Evolutionary conservation across 2,113 vertebrate genomes (phyloP).

Genomic region (zebrafish (Danio rerio)): GRCz12tu NC_133194.1:10547001-10547500

Average conservation of each 20-base stretch:
- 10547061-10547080: background rate
- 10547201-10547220: background rate
- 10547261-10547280: background rate
- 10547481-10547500: too few relatives aligned
- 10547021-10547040: background rate
- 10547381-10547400: too few relatives aligned
- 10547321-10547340: background rate
- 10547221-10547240: background rate
- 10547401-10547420: too few relatives aligned
- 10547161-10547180: constrained; percentile 1
- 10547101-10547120: background rate
- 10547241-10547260: background rate
- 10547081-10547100: background rate
- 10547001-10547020: background rate
- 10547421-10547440: too few relatives aligned
- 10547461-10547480: too few relatives aligned
- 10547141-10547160: constrained; percentile 4
- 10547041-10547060: background rate
- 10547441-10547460: too few relatives aligned
- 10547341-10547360: too few relatives aligned
- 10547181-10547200: background rate
- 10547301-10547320: background rate
- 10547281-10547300: background rate
- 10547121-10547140: background rate
- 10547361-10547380: too few relatives aligned